These are phyloP conservation scores for Danio kyathit DNA, from an alignment of 2,797 vertebrate genomes.

Conservation along the genomic window DNA sequence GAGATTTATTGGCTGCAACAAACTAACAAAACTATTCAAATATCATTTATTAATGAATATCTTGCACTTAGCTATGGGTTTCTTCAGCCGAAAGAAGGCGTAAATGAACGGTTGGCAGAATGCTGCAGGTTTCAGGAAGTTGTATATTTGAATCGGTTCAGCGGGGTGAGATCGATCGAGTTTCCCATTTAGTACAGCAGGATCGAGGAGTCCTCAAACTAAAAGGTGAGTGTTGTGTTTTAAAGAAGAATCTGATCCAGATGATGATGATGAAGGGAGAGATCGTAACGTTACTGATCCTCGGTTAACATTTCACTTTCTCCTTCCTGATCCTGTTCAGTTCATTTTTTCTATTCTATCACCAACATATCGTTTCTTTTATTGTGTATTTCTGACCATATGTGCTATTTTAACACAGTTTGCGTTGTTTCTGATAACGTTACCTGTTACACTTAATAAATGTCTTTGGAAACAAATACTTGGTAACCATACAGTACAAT, in stretches of 20 bases:
- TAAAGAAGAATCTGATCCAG: not conserved
- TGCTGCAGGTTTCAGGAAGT: conserved; percentile 64
- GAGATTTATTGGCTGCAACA: not conserved
- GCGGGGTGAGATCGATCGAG: conserved; percentile 75
- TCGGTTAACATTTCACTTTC: not conserved
- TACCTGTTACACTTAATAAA: too few relatives aligned
- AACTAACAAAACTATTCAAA: not conserved
- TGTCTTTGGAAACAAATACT: too few relatives aligned
- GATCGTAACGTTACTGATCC: conserved; percentile 6
- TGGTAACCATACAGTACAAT: too few relatives aligned
- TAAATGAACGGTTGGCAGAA: conserved; percentile 10
- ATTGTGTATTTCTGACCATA: conserved; percentile 5
- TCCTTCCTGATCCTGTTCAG: not conserved
- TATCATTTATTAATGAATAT: not conserved
- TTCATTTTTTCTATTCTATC: conserved; percentile 3
- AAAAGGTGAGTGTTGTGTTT: conserved; percentile 72
- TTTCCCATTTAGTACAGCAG: conserved; percentile 71
- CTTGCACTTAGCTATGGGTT: not conserved
- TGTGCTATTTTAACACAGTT: too few relatives aligned
- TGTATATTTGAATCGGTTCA: conserved; percentile 81
- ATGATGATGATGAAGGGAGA: not conserved
- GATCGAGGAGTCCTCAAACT: conserved; percentile 73
- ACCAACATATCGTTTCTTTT: not conserved
- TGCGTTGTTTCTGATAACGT: too few relatives aligned
- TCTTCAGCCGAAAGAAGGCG: not conserved